These are phyloP conservation scores for Neodontobutis hainanensis DNA, from an alignment of 2,113 vertebrate species.

Conservation along the genomic window DNA sequence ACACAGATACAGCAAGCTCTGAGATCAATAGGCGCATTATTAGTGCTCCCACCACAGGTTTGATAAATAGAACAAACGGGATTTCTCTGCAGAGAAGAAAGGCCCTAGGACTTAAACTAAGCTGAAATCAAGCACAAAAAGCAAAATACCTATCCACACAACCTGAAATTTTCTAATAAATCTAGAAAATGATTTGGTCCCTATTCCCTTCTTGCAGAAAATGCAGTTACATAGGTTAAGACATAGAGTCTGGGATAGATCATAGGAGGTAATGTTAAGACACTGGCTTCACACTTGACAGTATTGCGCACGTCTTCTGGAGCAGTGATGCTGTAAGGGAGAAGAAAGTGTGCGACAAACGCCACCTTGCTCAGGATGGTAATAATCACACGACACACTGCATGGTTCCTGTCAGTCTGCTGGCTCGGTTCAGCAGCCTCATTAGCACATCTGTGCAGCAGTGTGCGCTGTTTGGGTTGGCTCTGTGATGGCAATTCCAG, in stretches of 20 bases:
- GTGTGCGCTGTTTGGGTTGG: background rate
- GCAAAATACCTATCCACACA: background rate
- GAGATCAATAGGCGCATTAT: constrained; percentile 52
- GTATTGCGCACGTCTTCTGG: background rate
- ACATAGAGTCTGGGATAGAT: background rate
- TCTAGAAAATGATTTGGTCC: too few species aligned
- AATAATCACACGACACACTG: constrained; percentile 3
- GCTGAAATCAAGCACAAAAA: background rate
- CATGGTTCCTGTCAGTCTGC: background rate
- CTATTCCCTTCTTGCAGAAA: background rate
- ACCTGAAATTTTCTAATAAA: too few species aligned
- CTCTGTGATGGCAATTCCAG: background rate
- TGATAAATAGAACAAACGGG: constrained; percentile 47
- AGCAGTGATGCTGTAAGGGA: background rate
- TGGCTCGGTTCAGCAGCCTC: background rate
- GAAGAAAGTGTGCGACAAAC: constrained; percentile 6
- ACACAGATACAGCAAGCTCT: constrained; percentile 12
- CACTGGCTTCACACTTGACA: background rate
- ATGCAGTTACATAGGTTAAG: background rate
- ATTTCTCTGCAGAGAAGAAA: constrained; percentile 22
- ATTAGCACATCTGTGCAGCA: constrained; percentile 1
- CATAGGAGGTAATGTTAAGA: background rate
- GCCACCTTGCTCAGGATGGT: constrained; percentile 6
- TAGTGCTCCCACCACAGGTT: constrained; percentile 27
- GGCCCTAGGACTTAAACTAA: constrained; percentile 3